Evolutionary conservation across 2,797 vertebrate species (phyloP), one percentile per base, ranked within the genome.

Genomic region (Lepilemur septentrionalis): DNA sequence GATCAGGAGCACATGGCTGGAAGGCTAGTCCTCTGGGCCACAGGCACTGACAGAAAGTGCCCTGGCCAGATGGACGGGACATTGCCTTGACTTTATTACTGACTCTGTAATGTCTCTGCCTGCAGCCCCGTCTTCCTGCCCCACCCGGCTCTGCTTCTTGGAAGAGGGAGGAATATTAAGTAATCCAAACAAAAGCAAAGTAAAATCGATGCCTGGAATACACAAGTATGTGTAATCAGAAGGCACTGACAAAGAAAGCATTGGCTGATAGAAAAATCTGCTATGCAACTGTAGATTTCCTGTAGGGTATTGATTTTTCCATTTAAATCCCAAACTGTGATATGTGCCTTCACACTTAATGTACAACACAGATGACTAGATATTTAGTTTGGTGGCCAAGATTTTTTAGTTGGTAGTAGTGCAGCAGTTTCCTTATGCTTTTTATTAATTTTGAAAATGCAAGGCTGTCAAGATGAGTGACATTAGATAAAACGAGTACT

Each of bases 371-470:
- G 91, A 96, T 96, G 9, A 91, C 70, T 72, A 95, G 96, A 96
- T 97, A 80, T 96, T 95, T 97, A 94, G 87, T 79, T 95, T 92
- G 93, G 78, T 76, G 7, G 78, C 92, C 97, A 97, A 97, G 95
- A 96, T 96, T 57, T 90, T 97, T 80, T 91, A 86, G 89, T 94
- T 96, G 93, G 70, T 92, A 92, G 95, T 73, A 82, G 72, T 70
- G 59, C 80, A 38, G 57, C 43, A 83, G 96, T 98, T 98, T 98
- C 89, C 73, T 94, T 97, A 73, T 96, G 94, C 93, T 97, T 83
- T 96, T 93, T 88, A 84, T 89, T 97, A 75, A 97, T 97, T 97
- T 98, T 95, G 83, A 97, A 97, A 98, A 93, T 96, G 25, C 0
- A 80, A 57, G 93, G 94, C 96, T 97, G 52, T 97, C 80, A 91